Conservation (phyloP, 2,888 invertebrate genomes). For the Hesperia comma region DNA sequence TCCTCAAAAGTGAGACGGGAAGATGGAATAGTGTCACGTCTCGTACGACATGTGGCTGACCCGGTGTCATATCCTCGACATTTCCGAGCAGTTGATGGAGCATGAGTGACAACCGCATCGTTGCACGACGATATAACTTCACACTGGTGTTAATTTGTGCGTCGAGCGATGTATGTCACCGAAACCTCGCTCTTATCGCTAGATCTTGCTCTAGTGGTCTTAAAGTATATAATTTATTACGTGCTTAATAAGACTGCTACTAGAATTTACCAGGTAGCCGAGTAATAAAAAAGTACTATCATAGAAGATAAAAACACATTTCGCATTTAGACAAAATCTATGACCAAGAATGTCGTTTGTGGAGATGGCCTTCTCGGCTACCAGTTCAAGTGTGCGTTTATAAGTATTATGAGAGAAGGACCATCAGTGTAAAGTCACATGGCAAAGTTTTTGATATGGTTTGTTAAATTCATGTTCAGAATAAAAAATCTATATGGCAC, state of each 20-base stretch:
- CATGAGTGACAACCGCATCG: conserved; percentile 79
- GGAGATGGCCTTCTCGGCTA: conserved; percentile 46
- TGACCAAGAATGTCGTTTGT: conserved; percentile 47
- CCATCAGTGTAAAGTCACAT: conserved; percentile 69
- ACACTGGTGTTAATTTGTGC: conserved; percentile 78
- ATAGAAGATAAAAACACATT: conserved; percentile 51
- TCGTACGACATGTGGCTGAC: conserved; percentile 78
- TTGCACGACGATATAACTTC: conserved; percentile 74
- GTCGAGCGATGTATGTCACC: conserved; percentile 67
- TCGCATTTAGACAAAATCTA: conserved; percentile 48
- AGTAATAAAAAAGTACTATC: conserved; percentile 55
- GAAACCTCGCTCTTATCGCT: conserved; percentile 67
- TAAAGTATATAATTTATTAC: conserved; percentile 69
- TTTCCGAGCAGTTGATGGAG: conserved; percentile 82
- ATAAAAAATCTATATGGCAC: conserved; percentile 71
- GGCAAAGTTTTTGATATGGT: conserved; percentile 65
- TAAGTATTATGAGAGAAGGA: conserved; percentile 5
- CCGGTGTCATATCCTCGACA: conserved; percentile 76
- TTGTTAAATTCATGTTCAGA: conserved; percentile 68
- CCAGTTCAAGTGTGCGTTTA: conserved; percentile 37
- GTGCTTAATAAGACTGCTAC: conserved; percentile 72
- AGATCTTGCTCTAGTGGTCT: conserved; percentile 69
- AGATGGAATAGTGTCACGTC: conserved; percentile 78
- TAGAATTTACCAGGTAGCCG: conserved; percentile 66
- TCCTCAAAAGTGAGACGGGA: conserved; percentile 72